phyloP scores from a whole-genome alignment of 2,797 vertebrate genomes.

The Mycteria americana region DNA sequence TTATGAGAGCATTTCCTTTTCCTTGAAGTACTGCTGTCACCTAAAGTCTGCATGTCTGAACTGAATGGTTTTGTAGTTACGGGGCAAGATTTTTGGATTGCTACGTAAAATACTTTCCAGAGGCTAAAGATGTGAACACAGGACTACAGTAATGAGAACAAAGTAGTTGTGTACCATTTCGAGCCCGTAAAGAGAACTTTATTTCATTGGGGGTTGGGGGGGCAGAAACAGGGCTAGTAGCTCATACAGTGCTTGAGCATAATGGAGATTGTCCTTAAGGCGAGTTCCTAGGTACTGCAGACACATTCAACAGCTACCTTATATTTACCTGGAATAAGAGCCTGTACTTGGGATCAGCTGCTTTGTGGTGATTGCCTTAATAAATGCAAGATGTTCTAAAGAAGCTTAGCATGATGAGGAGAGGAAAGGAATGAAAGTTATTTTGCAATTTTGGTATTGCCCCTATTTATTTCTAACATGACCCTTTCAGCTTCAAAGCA shows the following conservation, averaged over 20 bases:
- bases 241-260: background rate
- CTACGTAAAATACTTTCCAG: background rate
- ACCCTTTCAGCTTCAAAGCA: background rate
- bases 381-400: background rate
- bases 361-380: background rate
- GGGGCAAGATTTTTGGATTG: background rate
- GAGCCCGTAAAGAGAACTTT: background rate
- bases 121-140: background rate
- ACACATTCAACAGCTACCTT: background rate
- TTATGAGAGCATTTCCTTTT: background rate
- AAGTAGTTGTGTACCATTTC: background rate
- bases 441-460: background rate
- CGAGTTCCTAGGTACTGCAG: background rate
- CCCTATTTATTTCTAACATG: background rate
- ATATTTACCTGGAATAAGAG: background rate
- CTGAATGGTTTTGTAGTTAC: background rate
- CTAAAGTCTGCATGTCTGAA: background rate
- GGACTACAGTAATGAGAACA: background rate
- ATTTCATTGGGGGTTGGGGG: rapidly evolving
- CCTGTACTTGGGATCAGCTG: background rate
- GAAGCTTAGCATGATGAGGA: background rate
- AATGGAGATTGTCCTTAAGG: background rate
- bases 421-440: background rate
- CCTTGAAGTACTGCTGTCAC: background rate
- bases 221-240: background rate